phyloP scores from a whole-genome alignment of 2,113 vertebrate genomes.

The Salvator merianae region DNA sequence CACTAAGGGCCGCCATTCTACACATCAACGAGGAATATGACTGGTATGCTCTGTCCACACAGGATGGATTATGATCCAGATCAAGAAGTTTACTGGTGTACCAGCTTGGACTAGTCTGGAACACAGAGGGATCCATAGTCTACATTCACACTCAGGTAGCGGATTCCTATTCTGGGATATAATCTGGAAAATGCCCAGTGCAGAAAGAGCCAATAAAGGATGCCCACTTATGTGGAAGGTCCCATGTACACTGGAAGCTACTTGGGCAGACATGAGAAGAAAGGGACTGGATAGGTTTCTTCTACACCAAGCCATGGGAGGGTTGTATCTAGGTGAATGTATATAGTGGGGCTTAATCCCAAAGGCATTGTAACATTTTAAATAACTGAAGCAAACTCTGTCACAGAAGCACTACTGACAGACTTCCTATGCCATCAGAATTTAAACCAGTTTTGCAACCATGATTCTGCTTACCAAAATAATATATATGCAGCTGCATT shows the following conservation, averaged over 20 bases:
- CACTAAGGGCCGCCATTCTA: too few relatives aligned
- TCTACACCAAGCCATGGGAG: neutral
- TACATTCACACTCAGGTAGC: too few relatives aligned
- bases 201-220: neutral
- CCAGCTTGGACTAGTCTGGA: too few relatives aligned
- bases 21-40: too few relatives aligned
- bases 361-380: neutral
- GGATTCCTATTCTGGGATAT: too few relatives aligned
- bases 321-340: neutral
- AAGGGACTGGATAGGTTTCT: neutral
- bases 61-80: too few relatives aligned
- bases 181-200: too few relatives aligned
- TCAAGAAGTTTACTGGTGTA: too few relatives aligned
- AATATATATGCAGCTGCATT: slow-evolving; percentile 41
- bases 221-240: neutral
- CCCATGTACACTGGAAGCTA: neutral
- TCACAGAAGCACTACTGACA: slow-evolving; percentile 30
- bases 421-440: slow-evolving; percentile 19
- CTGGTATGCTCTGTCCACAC: too few relatives aligned
- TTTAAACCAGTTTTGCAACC: slow-evolving; percentile 43
- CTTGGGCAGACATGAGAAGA: neutral
- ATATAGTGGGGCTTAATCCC: neutral
- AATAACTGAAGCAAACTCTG: neutral
- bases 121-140: too few relatives aligned
- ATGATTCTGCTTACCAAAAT: slow-evolving; percentile 27